Conservation (phyloP, 2,888 invertebrate genomes). For the Dryomyza anilis region DNA sequence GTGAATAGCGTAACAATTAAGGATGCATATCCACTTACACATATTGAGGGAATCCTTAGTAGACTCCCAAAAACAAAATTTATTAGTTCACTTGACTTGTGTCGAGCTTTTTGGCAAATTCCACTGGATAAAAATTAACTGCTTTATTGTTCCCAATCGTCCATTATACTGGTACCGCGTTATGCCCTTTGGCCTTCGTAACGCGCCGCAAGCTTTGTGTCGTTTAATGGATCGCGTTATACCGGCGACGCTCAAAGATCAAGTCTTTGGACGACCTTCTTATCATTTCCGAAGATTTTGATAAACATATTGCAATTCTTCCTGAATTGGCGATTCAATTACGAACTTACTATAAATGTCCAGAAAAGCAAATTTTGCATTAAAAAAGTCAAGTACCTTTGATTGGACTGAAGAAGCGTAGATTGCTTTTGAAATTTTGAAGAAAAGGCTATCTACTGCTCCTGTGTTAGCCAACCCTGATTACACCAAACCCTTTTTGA, state of each 20-base stretch:
- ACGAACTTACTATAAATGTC: background rate
- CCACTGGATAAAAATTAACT: background rate
- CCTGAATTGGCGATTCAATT: background rate
- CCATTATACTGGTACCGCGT: background rate
- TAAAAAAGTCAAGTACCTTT: slow-evolving; percentile 22
- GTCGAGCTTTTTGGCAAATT: slow-evolving; percentile 15
- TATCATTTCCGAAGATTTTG: background rate
- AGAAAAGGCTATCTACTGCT: too few relatives aligned
- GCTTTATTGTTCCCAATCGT: background rate
- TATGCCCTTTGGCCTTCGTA: background rate
- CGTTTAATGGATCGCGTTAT: background rate
- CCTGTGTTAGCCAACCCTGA: background rate
- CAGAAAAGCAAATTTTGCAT: background rate
- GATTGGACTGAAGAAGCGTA: slow-evolving; percentile 20
- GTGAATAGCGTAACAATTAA: background rate
- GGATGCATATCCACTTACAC: slow-evolving; percentile 19
- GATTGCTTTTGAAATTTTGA: too few relatives aligned
- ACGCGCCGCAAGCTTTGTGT: background rate
- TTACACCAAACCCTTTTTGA: background rate
- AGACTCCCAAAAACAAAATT: background rate
- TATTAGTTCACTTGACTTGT: background rate
- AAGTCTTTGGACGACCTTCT: background rate
- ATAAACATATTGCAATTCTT: background rate
- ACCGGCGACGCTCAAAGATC: background rate
- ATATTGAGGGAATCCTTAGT: slow-evolving; percentile 12